These are phyloP conservation scores for Fistularia tabacaria DNA, from an alignment of 2,797 vertebrate species.

Conservation along the genomic window DNA sequence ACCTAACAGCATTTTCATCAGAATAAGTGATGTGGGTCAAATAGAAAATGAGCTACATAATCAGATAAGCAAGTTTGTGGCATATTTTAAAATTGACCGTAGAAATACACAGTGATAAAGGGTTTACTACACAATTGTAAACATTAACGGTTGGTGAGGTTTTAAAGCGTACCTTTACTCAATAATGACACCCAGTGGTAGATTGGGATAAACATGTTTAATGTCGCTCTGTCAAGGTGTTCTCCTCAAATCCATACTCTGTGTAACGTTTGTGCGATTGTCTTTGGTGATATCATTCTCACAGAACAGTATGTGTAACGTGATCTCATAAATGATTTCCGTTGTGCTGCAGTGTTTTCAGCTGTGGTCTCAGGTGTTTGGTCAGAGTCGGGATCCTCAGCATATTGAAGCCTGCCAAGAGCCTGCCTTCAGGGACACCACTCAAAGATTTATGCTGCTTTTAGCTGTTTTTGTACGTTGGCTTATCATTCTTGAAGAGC, in stretches of 20 bases:
- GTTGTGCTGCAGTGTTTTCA: conserved; percentile 6
- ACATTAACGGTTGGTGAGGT: neutral
- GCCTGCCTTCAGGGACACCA: conserved; percentile 23
- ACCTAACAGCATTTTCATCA: no score
- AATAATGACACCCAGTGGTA: conserved; percentile 64
- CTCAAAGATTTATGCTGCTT: neutral
- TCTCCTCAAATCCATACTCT: no score
- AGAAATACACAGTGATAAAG: no score
- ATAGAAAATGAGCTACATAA: no score
- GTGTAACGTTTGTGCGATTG: conserved; percentile 6
- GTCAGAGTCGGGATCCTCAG: conserved; percentile 43
- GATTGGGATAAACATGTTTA: neutral
- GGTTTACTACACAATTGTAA: no score
- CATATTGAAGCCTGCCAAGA: conserved; percentile 20
- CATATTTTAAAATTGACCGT: no score
- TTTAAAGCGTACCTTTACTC: conserved; percentile 29
- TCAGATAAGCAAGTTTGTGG: no score
- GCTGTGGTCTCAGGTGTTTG: conserved; percentile 64
- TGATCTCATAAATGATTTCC: conserved; percentile 23
- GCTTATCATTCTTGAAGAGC: conserved; percentile 31
- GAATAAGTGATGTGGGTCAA: no score
- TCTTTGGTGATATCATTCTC: conserved; percentile 29
- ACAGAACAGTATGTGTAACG: conserved; percentile 6
- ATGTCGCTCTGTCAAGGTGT: no score
- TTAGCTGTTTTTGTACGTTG: conserved; percentile 34